Evolutionary conservation across 2,113 vertebrate genomes (phyloP).

Genomic region (Erythrocercus mccallii): DNA sequence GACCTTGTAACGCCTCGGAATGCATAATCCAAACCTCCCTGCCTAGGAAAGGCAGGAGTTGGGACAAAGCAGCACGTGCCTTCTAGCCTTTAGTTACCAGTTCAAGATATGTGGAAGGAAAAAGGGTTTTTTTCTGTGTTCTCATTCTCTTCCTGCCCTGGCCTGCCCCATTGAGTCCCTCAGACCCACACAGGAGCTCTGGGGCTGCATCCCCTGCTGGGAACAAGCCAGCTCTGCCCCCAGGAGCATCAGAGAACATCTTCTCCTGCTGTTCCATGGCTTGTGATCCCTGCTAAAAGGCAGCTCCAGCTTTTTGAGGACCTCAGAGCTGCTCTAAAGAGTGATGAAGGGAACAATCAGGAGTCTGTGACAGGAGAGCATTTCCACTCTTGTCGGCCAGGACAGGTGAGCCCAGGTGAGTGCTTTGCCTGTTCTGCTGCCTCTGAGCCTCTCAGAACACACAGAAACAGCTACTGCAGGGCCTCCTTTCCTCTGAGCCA

Average conservation of each 20-base stretch:
- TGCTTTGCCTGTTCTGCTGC: not conserved
- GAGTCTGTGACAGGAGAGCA: not conserved
- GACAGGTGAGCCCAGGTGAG: not conserved
- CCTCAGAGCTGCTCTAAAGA: not conserved
- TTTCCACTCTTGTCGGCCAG: not conserved
- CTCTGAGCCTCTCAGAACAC: not conserved
- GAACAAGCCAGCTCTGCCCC: not conserved
- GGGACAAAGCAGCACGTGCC: not conserved
- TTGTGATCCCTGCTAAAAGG: not conserved
- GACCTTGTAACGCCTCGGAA: conserved; percentile 31
- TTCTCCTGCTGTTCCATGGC: not conserved
- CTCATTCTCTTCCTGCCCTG: not conserved
- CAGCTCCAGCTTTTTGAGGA: not conserved
- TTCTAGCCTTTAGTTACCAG: not conserved
- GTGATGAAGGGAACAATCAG: not conserved
- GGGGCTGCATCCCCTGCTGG: not conserved
- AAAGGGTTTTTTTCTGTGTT: not conserved
- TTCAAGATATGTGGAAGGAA: not conserved
- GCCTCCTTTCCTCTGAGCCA: not conserved
- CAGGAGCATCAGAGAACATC: not conserved
- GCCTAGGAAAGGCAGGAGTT: not conserved
- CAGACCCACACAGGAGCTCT: not conserved
- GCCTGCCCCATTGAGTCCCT: not conserved
- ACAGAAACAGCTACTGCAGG: not conserved
- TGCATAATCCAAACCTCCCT: conserved; percentile 20